Percentiles rank a stretch among this genome's conserved stretches.
phyloP scores from a whole-genome alignment of 2,888 invertebrate species.

The Cephus pulcher region DNA sequence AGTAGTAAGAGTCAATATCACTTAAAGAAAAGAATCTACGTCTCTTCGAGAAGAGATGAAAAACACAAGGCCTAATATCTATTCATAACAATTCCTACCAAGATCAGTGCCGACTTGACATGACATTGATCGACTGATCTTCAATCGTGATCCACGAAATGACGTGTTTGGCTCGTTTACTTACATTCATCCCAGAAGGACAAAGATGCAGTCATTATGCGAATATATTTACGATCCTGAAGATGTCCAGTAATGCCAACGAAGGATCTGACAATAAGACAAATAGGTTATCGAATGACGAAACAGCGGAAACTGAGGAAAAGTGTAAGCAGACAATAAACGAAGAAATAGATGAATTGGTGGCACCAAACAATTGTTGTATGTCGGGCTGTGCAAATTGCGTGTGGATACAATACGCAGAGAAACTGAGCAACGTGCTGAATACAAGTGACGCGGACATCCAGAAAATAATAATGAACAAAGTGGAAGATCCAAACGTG shows the following conservation, averaged over 20 bases:
- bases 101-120: neutral
- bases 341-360: slow-evolving; percentile 70
- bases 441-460: slow-evolving; percentile 78
- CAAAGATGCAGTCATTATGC: neutral
- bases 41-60: neutral
- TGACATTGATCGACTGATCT: neutral
- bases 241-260: neutral
- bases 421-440: slow-evolving; percentile 75
- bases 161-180: neutral
- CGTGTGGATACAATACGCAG: slow-evolving; percentile 92
- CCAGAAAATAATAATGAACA: slow-evolving; percentile 77
- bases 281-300: neutral
- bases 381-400: slow-evolving; percentile 94
- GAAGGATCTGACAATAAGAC: neutral
- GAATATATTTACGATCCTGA: neutral
- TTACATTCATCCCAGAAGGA: neutral
- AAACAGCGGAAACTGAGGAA: neutral
- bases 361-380: slow-evolving; percentile 87
- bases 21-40: neutral
- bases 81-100: neutral
- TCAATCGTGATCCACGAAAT: neutral
- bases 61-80: neutral
- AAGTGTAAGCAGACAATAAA: neutral
- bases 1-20: neutral
- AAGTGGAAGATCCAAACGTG: slow-evolving; percentile 84